Evolutionary conservation across 2,888 invertebrate species (phyloP).

Genomic region (Erpobdella octoculata): DNA sequence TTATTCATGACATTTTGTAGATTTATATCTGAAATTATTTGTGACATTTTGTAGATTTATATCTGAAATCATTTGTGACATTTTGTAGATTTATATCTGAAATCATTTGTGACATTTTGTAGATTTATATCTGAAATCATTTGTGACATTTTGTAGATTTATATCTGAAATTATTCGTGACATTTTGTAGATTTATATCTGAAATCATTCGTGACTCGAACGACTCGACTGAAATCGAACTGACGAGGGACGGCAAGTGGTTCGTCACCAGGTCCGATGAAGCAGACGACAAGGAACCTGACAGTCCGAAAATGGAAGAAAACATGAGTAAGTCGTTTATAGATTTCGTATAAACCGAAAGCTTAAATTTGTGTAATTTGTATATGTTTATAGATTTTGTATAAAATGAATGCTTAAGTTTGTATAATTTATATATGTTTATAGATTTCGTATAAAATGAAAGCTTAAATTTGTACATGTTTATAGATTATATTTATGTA

Average conservation of each 20-base stretch:
- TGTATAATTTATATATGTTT: not conserved
- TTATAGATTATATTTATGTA: not conserved
- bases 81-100: not conserved
- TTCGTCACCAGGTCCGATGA: conserved; percentile 44
- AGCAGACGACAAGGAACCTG: not conserved
- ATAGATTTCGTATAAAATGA: not conserved
- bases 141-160: not conserved
- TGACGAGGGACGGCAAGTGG: conserved; percentile 53
- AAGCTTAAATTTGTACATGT: not conserved
- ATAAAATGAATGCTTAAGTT: not conserved
- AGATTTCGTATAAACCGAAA: not conserved
- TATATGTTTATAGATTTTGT: not conserved
- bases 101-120: not conserved
- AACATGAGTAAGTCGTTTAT: not conserved
- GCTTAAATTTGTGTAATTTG: not conserved
- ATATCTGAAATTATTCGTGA: not conserved
- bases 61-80: not conserved
- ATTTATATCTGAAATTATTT: too few species aligned
- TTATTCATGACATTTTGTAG: too few species aligned
- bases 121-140: not conserved
- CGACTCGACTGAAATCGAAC: conserved; percentile 50
- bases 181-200: conserved; percentile 49
- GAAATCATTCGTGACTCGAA: conserved; percentile 49
- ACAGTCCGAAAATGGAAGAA: not conserved
- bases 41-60: too few species aligned